Base-by-base conservation (phyloP, 2,797 vertebrate genomes). In the Anabacerthia variegaticeps region DNA sequence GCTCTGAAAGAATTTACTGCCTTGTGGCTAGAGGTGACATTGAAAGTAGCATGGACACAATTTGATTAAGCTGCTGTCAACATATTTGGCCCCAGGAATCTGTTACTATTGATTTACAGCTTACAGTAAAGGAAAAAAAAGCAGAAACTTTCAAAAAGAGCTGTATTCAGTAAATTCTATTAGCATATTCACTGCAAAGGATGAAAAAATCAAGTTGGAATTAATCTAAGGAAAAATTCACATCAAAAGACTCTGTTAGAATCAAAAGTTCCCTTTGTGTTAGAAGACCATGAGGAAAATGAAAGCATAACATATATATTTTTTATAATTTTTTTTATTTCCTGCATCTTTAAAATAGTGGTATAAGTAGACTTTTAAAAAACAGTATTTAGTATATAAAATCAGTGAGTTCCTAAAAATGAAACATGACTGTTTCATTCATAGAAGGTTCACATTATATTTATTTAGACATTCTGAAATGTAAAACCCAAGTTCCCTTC, bases 1-100 rank as follows among this genome's bases (percentile, higher is more conserved):
- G 9, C 74, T 95, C 46, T 91, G 67, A 92, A 95, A 93, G 76
- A 91, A 86, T 87, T 91, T 91, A 94, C 89, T 97, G 87, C 88
- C 95, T 98, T 96, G 86, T 95, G 89, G 94, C 87, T 96, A 91
- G 51, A 94, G 81, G 93, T 95, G 93, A 96, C 96, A 96, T 96
- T 97, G 96, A 96, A 96, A 92, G 61, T 93, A 95, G 30, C 78
- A 85, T 79, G 44, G 75, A 91, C 61, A 89, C 86, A 41, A 68
- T 83, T 75, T 95, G 80, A 93, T 89, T 95, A 93, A 95, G 66
- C 73, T 96, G 93, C 93, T 95, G 78, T 96, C 94, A 96, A 84
- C 46, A 88, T 88, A 78, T 96, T 95, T 93, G 68, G 41, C 87
- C 83, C 36, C 68, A 77, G 89, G 87, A 88, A 97, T 97, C 87